Evolutionary conservation across 2,113 vertebrate species (phyloP).

Genomic region (Daphoenositta chrysoptera): DNA sequence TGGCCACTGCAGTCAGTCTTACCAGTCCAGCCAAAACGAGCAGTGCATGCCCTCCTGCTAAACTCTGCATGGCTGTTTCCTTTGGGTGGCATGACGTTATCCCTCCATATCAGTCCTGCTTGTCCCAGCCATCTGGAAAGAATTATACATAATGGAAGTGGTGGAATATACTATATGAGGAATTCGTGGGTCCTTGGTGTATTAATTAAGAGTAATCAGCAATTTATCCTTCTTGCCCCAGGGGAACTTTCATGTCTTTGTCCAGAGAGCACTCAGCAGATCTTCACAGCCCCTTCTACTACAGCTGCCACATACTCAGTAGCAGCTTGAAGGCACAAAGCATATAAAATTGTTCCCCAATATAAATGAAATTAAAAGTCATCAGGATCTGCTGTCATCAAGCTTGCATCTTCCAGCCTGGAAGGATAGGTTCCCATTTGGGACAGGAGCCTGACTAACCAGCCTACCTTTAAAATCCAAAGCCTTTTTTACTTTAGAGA

Average conservation of each 20-base stretch:
- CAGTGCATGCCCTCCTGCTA: fast-evolving
- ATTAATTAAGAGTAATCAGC: background rate
- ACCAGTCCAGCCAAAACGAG: background rate
- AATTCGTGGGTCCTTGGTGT: background rate
- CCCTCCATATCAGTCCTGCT: background rate
- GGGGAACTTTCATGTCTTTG: background rate
- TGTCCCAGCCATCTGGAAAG: background rate
- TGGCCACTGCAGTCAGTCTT: background rate
- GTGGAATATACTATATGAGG: background rate
- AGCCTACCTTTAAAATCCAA: background rate
- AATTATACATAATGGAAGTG: background rate
- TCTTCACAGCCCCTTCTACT: background rate
- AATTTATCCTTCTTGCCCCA: background rate
- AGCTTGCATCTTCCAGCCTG: background rate
- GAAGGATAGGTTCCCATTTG: background rate
- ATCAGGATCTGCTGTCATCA: background rate
- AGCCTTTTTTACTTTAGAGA: background rate
- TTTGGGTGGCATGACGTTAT: too few species aligned
- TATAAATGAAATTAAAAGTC: background rate
- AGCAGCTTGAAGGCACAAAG: background rate
- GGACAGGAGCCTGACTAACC: background rate
- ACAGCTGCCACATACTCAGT: fast-evolving
- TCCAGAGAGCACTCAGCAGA: background rate
- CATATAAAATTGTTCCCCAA: background rate
- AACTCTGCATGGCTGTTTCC: background rate